These are phyloP conservation scores for Megathymus violae DNA, from an alignment of 1,140 invertebrate genomes.

Conservation along the genomic window DNA sequence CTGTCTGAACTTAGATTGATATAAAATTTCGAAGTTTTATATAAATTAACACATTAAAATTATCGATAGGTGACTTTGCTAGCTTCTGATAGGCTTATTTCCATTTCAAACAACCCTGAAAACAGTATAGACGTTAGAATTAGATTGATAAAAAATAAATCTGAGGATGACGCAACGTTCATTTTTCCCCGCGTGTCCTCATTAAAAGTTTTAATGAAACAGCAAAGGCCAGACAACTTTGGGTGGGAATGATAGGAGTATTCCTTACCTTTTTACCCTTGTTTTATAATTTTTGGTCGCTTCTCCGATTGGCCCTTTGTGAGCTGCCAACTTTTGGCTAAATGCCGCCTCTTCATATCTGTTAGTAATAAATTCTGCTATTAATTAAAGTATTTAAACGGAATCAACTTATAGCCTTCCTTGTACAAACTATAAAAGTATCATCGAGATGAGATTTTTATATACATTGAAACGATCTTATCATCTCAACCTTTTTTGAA, in stretches of 20 bases:
- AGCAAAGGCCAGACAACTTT: constrained; percentile 1
- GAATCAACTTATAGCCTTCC: no score
- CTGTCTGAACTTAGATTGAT: no score
- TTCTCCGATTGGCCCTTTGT: not conserved
- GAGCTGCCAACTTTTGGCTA: not conserved
- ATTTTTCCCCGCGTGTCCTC: constrained; percentile 20
- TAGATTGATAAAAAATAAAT: not conserved
- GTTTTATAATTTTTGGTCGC: not conserved
- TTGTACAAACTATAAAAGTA: no score
- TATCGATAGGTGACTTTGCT: no score
- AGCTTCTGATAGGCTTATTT: not conserved
- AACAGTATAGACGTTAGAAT: not conserved
- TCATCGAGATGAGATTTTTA: no score
- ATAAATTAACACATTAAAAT: no score
- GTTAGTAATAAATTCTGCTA: no score
- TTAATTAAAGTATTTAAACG: no score
- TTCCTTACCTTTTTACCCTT: not conserved
- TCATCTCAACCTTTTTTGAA: no score
- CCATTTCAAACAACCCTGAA: not conserved
- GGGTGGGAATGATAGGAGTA: not conserved
- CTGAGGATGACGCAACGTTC: not conserved
- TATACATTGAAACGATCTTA: no score
- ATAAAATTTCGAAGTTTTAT: no score
- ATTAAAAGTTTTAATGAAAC: constrained; percentile 63
- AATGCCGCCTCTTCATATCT: no score